Base-by-base conservation (phyloP, 2,888 invertebrate species). In the Teleogryllus oceanicus region DNA sequence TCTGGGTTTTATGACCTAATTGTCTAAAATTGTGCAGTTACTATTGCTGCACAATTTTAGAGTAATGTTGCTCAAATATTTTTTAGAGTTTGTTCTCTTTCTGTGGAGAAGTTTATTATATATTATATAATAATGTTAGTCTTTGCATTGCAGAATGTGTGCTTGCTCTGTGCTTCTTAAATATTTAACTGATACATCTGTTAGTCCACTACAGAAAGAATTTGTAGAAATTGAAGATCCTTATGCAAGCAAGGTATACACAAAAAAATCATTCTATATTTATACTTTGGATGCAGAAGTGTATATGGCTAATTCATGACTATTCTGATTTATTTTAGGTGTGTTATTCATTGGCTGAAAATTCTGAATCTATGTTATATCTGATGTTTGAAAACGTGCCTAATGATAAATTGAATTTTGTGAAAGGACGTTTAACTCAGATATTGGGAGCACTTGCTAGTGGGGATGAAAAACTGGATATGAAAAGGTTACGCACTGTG, bases 131-230 rank as follows among this genome's bases (percentile, higher is more conserved):
- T 37, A 0, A 37, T 37, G 37, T 37, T 37, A 37, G 37, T 37
- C 37, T 37, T 37, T 37, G 37, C 8, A 37, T 37, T 90, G 89
- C 83, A 89, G 90, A 79, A 86, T 94, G 82, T 90, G 90, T 4
- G 93, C 91, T 11, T 91, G 92, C 83, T 90, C 90, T 51, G 88
- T 95, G 18, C 86, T 96, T 74, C 87, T 95, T 83, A 93, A 94
- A 81, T 97, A 96, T 87, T 87, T 97, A 80, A 94, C 94, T 16
- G 94, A 96, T 84, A 94, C 94, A n/a, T 92, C 96, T 12, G 93
- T 95, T 20, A 93, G 96, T 82, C 96, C 96, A 16, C 88, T 97
- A 79, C 94, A 95, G 85, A 91, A 92, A 84, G 92, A 92, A 84
- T 94, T 96, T 87, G 94, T 96, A 2, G 96, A 96, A 88, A 90